Base-by-base conservation (phyloP, 2,888 invertebrate genomes). In the Lasioglossum vierecki region DNA sequence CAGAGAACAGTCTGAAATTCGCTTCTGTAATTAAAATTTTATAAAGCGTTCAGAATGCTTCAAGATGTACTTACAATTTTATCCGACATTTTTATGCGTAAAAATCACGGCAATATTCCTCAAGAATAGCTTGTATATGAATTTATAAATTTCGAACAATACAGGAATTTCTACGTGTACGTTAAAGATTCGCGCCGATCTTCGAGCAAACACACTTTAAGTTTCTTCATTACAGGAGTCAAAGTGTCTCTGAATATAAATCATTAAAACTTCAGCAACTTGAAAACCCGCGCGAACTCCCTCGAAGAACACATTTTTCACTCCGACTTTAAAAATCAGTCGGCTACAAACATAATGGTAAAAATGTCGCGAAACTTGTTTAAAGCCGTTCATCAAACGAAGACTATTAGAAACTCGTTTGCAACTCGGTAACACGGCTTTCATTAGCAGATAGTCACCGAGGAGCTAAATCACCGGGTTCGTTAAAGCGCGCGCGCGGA, bases 401-500 rank as follows among this genome's bases (percentile, higher is more conserved):
- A 6, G 6, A 30, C 63, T 26, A 63, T 63, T 63, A 30, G 30
- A 63, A 30, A 63, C 63, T 63, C 63, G 63, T 63, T 57, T 57
- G 57, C 57, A 57, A 57, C 57, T 57, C 30, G 30, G 30, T 30
- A 26, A 60, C 63, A 4, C 63, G 30, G 26, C 30, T 63, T 63
- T 30, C 63, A 63, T 63, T 26, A 63, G 63, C 63, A n/a, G 57
- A 57, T n/a, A n/a, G 57, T n/a, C 57, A 11, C n/a, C n/a, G n/a
- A 4, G n/a, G n/a, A 57, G n/a, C 22, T 57, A n/a, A 57, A 57
- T 57, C 57, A n/a, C 57, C 57, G 11, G 11, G 57, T 57, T 57
- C 57, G 57, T 57, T 57, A 57, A 57, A 57, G n/a, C 57, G n/a
- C 11, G n/a, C 57, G 53, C 26, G 53, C 26, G 22, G 13, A n/a